A percentile compares a stretch with the other conserved stretches of the same genome.
Conservation (phyloP, 2,113 vertebrate species). For the Tinamus guttatus region DNA sequence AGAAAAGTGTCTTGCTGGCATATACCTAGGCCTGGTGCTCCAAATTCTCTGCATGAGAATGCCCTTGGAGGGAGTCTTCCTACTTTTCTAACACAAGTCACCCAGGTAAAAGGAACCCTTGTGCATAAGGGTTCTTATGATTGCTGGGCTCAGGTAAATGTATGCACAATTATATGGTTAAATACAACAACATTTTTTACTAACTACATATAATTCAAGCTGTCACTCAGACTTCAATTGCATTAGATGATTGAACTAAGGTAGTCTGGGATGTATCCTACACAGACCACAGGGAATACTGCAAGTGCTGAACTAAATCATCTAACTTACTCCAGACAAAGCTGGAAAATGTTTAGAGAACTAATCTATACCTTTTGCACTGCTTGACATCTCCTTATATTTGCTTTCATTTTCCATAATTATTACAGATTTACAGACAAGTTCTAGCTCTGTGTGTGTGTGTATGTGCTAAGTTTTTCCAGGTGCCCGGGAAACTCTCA, state of each 20-base stretch:
- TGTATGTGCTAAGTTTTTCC: not conserved
- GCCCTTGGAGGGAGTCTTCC: not conserved
- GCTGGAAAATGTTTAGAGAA: not conserved
- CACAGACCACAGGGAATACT: constrained; percentile 15
- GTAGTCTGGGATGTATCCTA: constrained; percentile 24
- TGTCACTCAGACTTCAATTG: constrained; percentile 60
- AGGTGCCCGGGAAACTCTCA: accelerated
- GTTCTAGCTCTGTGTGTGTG: not conserved
- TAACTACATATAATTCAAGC: constrained; percentile 53
- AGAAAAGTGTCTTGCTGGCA: not conserved
- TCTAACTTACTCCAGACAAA: not conserved
- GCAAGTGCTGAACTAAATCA: not conserved
- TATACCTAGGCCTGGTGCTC: not conserved
- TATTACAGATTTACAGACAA: not conserved
- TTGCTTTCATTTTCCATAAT: not conserved
- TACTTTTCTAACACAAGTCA: not conserved
- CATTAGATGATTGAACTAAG: constrained; percentile 53
- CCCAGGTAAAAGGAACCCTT: constrained; percentile 50
- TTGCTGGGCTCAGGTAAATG: constrained; percentile 54
- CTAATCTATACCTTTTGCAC: not conserved
- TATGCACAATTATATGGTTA: constrained; percentile 66
- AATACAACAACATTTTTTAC: constrained; percentile 51
- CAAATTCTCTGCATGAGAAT: not conserved
- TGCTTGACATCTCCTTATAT: not conserved
- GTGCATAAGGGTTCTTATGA: constrained; percentile 39